Base-by-base conservation (phyloP, 2,888 invertebrate species). In the Thereva nobilitata region DNA sequence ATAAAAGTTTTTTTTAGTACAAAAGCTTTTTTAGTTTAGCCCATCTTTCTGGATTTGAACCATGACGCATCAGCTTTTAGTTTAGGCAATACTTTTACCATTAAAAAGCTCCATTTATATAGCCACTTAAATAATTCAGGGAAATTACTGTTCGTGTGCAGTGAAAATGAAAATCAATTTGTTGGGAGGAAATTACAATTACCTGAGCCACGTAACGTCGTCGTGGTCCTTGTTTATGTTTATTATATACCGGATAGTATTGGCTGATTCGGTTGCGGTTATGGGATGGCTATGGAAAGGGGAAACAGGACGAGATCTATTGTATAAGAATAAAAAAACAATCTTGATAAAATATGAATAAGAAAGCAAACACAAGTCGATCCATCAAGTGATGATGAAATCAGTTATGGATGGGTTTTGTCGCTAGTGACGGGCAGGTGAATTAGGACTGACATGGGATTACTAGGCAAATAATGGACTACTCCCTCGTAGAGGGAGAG, bases 121-220 rank as follows among this genome's bases (percentile, higher is more conserved):
- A n/a, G 44, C 44, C 44, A 42, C 56, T 44, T 23, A 10, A 56
- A 56, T 56, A 41, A 56, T 56, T 56, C 42, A 56, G 34, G 38
- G 4, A 38, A 56, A 56, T 44, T 56, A 56, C 56, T 7, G 34
- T 56, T 56, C 56, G 56, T 56, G 56, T 34, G 35, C 35, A 56
- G 44, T 56, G 56, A 34, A 56, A 42, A 9, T 56, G 45, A 56
- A 44, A 44, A 44, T 56, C 56, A 35, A 56, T 56, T 56, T 55
- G 23, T 12, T 23, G 7, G 55, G 55, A 12, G 10, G 12, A 42
- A 41, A 55, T 12, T 40, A 40, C 12, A 55, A 55, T 40, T 41
- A 23, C 41, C 55, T 9, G 23, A 23, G 23, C 23, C 23, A 23
- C 23, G 23, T 23, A 23, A 23, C 23, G 23, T 23, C 23, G 23